These are phyloP conservation scores for Ctena decussata DNA, from an alignment of 2,888 invertebrate genomes.

Conservation along the genomic window DNA sequence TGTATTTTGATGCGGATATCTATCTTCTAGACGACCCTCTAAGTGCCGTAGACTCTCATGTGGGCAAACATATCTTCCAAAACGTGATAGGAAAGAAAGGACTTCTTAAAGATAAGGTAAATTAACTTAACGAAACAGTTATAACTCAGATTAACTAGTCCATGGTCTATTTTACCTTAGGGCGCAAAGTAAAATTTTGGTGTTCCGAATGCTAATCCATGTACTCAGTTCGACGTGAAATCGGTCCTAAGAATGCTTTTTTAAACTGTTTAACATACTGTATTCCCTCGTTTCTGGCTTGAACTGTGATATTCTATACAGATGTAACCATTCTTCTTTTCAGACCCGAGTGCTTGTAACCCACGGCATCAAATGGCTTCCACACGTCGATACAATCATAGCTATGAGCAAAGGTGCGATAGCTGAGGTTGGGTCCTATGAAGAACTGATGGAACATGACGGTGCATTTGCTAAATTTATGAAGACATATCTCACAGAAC, in stretches of 20 bases:
- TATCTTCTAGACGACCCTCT: constrained; percentile 87
- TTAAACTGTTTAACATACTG: no score
- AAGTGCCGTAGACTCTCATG: constrained; percentile 87
- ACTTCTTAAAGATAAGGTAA: constrained; percentile 82
- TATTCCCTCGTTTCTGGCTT: no score
- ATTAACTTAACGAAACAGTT: no score
- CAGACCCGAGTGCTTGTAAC: constrained; percentile 97
- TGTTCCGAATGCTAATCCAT: no score
- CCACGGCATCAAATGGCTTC: constrained; percentile 97
- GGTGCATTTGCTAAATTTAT: constrained; percentile 89
- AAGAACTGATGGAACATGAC: constrained; percentile 94
- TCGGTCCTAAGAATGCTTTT: no score
- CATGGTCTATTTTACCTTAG: no score
- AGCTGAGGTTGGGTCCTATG: constrained; percentile 96
- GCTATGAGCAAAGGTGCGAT: constrained; percentile 95
- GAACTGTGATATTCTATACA: no score
- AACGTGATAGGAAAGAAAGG: constrained; percentile 84
- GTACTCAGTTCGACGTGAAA: no score
- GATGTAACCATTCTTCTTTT: background rate
- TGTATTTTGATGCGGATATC: constrained; percentile 85
- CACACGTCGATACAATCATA: constrained; percentile 95
- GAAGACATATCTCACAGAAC: constrained; percentile 87
- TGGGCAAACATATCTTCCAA: constrained; percentile 86
- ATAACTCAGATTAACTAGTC: no score
- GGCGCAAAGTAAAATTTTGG: no score